Conservation (phyloP, 2,113 vertebrate genomes). For the Tautogolabrus adspersus region DNA sequence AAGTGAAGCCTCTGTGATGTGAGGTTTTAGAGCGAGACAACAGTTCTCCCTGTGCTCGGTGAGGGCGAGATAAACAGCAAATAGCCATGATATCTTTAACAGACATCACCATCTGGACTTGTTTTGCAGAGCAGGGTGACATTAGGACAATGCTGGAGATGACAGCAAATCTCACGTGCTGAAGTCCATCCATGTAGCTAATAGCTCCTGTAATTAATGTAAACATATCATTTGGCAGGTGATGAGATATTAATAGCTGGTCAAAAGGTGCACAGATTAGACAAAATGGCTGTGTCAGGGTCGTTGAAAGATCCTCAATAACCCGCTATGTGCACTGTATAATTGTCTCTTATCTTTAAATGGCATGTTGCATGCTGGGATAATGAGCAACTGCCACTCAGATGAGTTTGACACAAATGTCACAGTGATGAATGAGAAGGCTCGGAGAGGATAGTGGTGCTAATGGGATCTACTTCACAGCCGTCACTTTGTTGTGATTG, state of each 20-base stretch:
- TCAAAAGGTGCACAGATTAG: constrained; percentile 27
- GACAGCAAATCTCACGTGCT: constrained; percentile 13
- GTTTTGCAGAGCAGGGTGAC: background rate
- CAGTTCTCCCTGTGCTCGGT: background rate
- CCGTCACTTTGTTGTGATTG: background rate
- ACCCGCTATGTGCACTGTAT: constrained; percentile 41
- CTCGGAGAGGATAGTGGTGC: constrained; percentile 10
- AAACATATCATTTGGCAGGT: constrained; percentile 58
- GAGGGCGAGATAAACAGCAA: constrained; percentile 32
- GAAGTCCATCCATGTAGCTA: constrained; percentile 24
- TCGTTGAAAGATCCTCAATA: constrained; percentile 29
- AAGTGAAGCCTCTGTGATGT: constrained; percentile 52
- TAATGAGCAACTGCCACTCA: constrained; percentile 62
- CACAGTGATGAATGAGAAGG: constrained; percentile 47
- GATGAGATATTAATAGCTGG: constrained; percentile 54
- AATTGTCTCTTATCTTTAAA: constrained; percentile 62
- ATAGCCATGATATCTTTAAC: constrained; percentile 27
- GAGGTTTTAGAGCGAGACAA: constrained; percentile 23
- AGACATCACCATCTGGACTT: constrained; percentile 47
- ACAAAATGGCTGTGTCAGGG: constrained; percentile 27
- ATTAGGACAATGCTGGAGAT: background rate
- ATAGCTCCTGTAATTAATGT: constrained; percentile 62
- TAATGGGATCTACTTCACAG: constrained; percentile 22
- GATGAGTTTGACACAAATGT: constrained; percentile 46
- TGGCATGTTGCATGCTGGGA: constrained; percentile 59